A percentile compares a stretch with the other conserved stretches of the same genome.
phyloP scores from a whole-genome alignment of 2,888 invertebrate species.

The Eurois occulta region DNA sequence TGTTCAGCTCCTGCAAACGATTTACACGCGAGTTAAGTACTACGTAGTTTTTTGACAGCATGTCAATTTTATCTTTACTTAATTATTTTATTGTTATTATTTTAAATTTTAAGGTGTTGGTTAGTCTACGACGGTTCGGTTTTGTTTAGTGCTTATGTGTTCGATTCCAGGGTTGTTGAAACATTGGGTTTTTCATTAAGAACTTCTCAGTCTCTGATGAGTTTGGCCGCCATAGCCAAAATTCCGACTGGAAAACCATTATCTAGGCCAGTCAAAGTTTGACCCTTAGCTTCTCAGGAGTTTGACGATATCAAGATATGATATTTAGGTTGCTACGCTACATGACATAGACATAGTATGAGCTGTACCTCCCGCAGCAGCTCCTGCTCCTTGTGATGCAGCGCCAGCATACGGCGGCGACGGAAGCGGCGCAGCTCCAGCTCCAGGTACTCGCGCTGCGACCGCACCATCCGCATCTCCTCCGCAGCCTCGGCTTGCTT shows the following conservation, averaged over 20 bases:
- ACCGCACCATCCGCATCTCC: slow-evolving; percentile 95
- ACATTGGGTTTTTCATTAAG: background rate
- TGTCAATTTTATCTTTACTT: no score
- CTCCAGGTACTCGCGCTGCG: slow-evolving; percentile 97
- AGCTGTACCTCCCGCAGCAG: slow-evolving; percentile 94
- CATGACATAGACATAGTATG: background rate
- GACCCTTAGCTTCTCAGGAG: background rate
- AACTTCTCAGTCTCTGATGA: background rate
- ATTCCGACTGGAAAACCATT: background rate
- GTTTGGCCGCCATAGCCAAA: background rate
- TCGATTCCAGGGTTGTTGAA: background rate
- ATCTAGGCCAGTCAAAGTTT: background rate
- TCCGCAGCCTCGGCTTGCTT: slow-evolving; percentile 97
- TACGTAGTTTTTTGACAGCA: no score
- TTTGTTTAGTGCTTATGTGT: background rate
- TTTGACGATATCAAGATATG: background rate
- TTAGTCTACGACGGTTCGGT: background rate
- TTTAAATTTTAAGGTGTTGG: no score
- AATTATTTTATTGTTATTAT: no score
- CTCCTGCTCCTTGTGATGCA: slow-evolving; percentile 97
- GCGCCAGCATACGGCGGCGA: slow-evolving; percentile 96
- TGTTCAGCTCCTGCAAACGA: slow-evolving; percentile 95
- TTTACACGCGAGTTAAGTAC: background rate
- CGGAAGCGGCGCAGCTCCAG: slow-evolving; percentile 98
- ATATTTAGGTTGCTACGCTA: background rate